Evolutionary conservation across 2,113 vertebrate species (phyloP).

Genomic region (Colossoma macropomum): DNA sequence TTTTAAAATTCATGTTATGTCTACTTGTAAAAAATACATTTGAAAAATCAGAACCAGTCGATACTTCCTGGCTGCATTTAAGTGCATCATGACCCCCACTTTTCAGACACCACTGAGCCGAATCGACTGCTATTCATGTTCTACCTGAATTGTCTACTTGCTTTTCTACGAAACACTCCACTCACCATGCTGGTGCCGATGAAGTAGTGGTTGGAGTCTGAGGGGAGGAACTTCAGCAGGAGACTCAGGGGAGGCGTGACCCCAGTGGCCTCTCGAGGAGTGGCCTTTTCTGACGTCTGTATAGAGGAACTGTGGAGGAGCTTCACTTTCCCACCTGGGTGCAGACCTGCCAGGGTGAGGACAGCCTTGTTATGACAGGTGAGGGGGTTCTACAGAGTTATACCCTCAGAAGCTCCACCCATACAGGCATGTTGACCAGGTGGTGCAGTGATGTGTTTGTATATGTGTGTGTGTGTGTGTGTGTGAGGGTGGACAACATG

Average conservation of each 20-base stretch:
- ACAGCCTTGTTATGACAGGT: not conserved
- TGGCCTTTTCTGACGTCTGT: slow-evolving; percentile 77
- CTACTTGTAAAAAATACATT: no score
- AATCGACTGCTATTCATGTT: not conserved
- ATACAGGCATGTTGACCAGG: no score
- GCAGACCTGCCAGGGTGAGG: slow-evolving; percentile 78
- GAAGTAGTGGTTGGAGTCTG: slow-evolving; percentile 88
- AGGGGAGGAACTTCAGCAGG: slow-evolving; percentile 85
- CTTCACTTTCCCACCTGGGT: slow-evolving; percentile 92
- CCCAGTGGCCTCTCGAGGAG: slow-evolving; percentile 41
- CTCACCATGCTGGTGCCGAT: slow-evolving; percentile 91
- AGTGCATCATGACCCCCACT: no score
- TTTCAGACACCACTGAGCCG: no score
- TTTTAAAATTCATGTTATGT: no score
- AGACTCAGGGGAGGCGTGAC: slow-evolving; percentile 68
- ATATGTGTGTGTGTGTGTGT: no score
- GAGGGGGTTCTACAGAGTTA: not conserved
- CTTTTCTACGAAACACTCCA: not conserved
- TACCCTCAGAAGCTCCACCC: no score
- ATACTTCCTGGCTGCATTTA: no score
- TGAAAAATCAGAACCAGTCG: no score
- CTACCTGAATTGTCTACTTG: not conserved
- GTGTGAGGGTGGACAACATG: no score
- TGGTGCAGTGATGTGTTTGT: no score
- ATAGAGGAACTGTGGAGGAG: slow-evolving; percentile 87